These are phyloP conservation scores for Simalia tracyae DNA, from an alignment of 2,797 vertebrate species.

Conservation along the genomic window DNA sequence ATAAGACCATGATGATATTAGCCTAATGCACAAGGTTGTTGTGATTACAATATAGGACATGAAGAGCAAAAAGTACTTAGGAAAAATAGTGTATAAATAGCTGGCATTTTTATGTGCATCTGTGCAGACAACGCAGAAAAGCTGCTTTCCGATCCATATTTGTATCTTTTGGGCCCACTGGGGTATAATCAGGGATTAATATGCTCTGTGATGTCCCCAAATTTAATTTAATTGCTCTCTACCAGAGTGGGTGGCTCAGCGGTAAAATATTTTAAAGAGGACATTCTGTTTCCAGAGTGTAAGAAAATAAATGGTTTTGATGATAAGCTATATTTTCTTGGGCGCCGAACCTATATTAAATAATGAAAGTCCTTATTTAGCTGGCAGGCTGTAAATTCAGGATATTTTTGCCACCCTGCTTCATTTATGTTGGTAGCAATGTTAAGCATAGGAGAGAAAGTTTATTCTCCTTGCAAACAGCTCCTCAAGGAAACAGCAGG, in stretches of 20 bases:
- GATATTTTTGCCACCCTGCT: conserved; percentile 12
- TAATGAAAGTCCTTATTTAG: neutral
- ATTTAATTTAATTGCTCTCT: conserved; percentile 21
- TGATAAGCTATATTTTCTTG: neutral
- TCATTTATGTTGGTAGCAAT: neutral
- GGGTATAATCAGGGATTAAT: conserved; percentile 1
- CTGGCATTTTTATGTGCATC: neutral
- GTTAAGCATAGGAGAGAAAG: neutral
- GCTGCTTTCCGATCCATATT: neutral
- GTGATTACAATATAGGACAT: neutral
- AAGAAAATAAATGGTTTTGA: neutral
- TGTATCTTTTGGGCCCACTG: neutral
- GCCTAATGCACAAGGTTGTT: neutral
- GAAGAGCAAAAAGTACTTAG: neutral
- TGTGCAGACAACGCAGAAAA: neutral
- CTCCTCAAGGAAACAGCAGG: neutral
- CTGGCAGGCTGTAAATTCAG: neutral
- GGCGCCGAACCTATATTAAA: conserved; percentile 6
- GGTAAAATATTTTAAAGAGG: conserved; percentile 15
- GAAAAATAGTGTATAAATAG: neutral
- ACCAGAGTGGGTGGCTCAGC: neutral
- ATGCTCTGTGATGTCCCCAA: neutral
- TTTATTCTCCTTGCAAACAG: neutral
- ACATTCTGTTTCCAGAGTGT: conserved; percentile 13
- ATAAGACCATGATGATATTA: too few species aligned